These are phyloP conservation scores for Hippotragus niger DNA, from an alignment of 2,113 vertebrate species.

Conservation along the genomic window DNA sequence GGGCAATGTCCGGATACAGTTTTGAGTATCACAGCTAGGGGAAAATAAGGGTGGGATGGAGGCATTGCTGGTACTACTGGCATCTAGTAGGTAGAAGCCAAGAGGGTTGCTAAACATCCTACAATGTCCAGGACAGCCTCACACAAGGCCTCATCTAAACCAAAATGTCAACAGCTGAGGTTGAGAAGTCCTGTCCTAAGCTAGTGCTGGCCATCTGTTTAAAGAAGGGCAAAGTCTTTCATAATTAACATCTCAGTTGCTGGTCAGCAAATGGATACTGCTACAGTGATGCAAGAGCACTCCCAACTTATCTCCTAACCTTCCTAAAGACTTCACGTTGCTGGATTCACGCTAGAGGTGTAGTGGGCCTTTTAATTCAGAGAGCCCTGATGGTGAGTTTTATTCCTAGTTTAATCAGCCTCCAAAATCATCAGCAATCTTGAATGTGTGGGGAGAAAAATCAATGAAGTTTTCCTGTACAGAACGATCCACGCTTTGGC, in stretches of 20 bases:
- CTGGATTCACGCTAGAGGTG: neutral
- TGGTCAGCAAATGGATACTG: neutral
- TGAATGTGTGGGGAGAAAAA: neutral
- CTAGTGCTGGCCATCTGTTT: neutral
- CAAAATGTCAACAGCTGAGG: neutral
- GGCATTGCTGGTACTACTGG: neutral
- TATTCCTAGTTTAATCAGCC: neutral
- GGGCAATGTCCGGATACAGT: neutral
- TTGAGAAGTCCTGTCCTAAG: neutral
- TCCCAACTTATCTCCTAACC: neutral
- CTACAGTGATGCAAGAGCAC: neutral
- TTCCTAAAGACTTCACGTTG: neutral
- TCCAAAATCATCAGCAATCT: neutral
- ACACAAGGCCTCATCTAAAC: neutral
- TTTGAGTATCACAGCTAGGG: neutral
- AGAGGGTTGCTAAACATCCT: neutral
- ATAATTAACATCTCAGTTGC: neutral
- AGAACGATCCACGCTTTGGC: fast-evolving
- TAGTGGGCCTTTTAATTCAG: neutral
- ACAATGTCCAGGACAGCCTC: neutral
- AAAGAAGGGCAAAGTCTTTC: neutral
- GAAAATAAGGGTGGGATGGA: neutral
- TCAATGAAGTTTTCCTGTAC: neutral
- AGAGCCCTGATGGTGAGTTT: neutral
- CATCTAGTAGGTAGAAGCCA: neutral